Conservation (phyloP, 2,113 vertebrate species). For the Illadopsis cleaveri region DNA sequence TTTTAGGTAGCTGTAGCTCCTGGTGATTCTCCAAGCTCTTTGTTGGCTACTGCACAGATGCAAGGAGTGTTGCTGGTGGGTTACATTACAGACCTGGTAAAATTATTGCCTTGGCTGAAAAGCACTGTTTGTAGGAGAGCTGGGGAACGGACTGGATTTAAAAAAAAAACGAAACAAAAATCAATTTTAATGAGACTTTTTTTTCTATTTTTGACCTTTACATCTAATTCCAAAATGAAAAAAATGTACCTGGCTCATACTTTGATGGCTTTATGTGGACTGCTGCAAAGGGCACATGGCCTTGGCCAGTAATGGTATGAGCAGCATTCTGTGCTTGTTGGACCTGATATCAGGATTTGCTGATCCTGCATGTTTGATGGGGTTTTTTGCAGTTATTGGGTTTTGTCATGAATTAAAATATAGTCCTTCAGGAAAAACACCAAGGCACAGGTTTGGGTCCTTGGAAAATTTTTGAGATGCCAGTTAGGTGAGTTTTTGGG, state of each 20-base stretch:
- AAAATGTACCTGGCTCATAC: neutral
- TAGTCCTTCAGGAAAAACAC: neutral
- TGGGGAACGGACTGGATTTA: neutral
- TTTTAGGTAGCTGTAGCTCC: neutral
- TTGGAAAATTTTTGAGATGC: neutral
- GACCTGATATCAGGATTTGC: neutral
- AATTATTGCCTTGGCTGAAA: neutral
- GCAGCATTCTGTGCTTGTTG: neutral
- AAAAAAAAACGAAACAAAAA: too few species aligned
- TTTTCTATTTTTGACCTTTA: neutral
- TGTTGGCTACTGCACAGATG: neutral
- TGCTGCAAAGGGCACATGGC: neutral
- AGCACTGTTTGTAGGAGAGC: neutral
- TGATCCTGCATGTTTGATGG: neutral
- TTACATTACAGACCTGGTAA: neutral
- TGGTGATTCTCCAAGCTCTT: neutral
- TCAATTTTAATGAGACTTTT: neutral
- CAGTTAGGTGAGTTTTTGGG: neutral
- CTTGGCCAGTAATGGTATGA: neutral
- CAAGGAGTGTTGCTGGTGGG: neutral
- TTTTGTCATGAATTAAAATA: neutral
- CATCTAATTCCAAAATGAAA: neutral
- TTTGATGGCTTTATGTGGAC: neutral
- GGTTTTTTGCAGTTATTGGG: neutral
- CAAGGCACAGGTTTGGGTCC: neutral